Evolutionary conservation across 2,797 vertebrate species (phyloP), one percentile per base, ranked within the genome.

Genomic region (Sus cebifrons): DNA sequence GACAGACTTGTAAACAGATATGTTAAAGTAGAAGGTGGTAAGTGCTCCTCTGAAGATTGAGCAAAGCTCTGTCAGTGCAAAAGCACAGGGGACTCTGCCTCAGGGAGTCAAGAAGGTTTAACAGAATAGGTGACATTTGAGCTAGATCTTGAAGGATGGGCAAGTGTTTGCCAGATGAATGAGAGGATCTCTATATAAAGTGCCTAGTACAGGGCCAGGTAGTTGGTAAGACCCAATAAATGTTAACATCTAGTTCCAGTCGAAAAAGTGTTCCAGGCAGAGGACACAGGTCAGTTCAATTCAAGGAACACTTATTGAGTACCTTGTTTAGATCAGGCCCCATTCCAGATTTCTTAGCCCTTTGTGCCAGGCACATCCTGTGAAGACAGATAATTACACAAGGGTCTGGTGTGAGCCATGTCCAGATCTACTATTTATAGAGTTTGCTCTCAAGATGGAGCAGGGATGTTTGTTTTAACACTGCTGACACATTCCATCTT

Each of bases 81-180:
- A 96, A 90, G 78, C 96, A 75, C 92, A 83, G 90, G 73, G 36
- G 87, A 85, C 82, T 84, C 54, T 93, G 85, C 88, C 67, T 44
- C 52, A 91, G 85, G 65, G 86, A 75, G 56, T 97, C 93, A 84
- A 78, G 94, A 88, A 75, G 89, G 84, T 95, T 96, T 94, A 87
- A 97, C 91, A 93, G 94, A 96, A 98, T 77, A 84, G 83, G 62
- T 95, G 97, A 98, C 75, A 96, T 98, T 94, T 97, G 96, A 98
- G 93, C 96, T 96, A 74, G 89, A 83, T 97, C 96, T 95, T 96
- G 95, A 97, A 97, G 91, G 96, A 97, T 96, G 95, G 79, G 87
- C 93, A 86, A 44, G 75, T 64, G 68, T 83, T 88, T 96, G 96
- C 97, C 97, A 97, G 94, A 79, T 73, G 78, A 87, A 96, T 98